These are phyloP conservation scores for Psilopsiagon aurifrons DNA, from an alignment of 2,113 vertebrate species.

Conservation along the genomic window DNA sequence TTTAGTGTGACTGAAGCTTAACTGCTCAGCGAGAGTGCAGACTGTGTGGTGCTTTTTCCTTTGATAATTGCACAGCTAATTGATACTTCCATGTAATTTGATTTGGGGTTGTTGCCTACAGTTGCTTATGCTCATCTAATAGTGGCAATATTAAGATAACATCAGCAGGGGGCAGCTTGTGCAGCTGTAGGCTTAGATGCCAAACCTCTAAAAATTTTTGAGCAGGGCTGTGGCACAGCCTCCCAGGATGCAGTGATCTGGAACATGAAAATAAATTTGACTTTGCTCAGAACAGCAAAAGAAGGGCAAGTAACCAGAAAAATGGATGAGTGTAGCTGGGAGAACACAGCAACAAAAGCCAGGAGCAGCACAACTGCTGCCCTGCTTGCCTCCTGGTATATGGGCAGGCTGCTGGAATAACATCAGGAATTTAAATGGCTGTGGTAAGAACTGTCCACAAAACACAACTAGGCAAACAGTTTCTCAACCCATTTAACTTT, in stretches of 20 bases:
- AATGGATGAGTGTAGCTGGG: not conserved
- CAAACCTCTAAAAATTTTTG: not conserved
- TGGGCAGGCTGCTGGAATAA: not conserved
- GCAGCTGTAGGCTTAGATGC: constrained; percentile 32
- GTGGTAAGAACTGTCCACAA: not conserved
- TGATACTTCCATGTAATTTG: constrained; percentile 33
- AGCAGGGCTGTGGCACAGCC: not conserved
- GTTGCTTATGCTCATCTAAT: not conserved
- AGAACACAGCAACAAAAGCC: not conserved
- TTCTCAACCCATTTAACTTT: not conserved
- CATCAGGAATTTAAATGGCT: not conserved
- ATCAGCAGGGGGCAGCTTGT: constrained; percentile 48
- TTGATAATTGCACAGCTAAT: constrained; percentile 36
- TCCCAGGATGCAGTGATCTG: not conserved
- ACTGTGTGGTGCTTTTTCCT: not conserved
- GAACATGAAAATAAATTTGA: not conserved
- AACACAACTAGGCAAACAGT: not conserved
- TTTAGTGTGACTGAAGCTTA: constrained; percentile 41
- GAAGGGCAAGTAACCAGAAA: not conserved
- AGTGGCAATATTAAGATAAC: constrained; percentile 15
- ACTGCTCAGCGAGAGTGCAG: constrained; percentile 12
- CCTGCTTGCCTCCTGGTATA: not conserved
- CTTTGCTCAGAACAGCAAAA: not conserved
- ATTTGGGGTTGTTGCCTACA: constrained; percentile 45
- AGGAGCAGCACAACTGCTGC: not conserved